A percentile compares a stretch with the other conserved stretches of the same genome.
These are phyloP conservation scores for Chrysomallon squamiferum DNA, from an alignment of 1,140 invertebrate species.

Conservation along the genomic window DNA sequence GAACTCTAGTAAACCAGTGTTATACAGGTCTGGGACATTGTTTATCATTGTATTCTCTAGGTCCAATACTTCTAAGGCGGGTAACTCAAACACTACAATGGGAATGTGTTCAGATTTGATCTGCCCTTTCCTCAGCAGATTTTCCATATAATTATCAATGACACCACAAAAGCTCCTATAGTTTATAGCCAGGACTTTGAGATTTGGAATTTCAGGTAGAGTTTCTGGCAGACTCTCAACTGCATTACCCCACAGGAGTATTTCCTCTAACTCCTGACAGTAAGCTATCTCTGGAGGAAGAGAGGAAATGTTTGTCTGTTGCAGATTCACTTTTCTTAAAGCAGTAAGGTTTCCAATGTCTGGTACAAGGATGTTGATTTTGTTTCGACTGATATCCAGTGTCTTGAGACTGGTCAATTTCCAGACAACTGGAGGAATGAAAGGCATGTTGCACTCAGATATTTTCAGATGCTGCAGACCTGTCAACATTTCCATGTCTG, in stretches of 20 bases:
- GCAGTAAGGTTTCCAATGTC: conserved; percentile 60
- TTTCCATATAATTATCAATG: conserved; percentile 58
- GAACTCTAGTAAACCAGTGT: conserved; percentile 50
- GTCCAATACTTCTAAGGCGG: conserved; percentile 54
- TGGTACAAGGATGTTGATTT: conserved; percentile 56
- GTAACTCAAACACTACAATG: conserved; percentile 60
- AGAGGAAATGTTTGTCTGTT: conserved; percentile 59
- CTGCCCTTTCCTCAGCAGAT: conserved; percentile 58
- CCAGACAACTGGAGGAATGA: conserved; percentile 61
- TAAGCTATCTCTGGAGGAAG: conserved; percentile 62
- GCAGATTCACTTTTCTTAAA: conserved; percentile 54
- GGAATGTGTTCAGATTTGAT: conserved; percentile 63
- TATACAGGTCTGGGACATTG: conserved; percentile 54
- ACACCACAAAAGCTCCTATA: conserved; percentile 56
- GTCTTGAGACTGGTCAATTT: conserved; percentile 39
- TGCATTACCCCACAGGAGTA: conserved; percentile 61
- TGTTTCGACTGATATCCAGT: conserved; percentile 59
- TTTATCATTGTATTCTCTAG: conserved; percentile 61
- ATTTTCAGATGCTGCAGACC: conserved; percentile 54
- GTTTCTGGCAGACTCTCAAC: conserved; percentile 62
- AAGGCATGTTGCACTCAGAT: conserved; percentile 61
- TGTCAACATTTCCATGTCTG: conserved; percentile 45
- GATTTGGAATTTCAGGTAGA: conserved; percentile 53
- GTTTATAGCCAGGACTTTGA: conserved; percentile 54
- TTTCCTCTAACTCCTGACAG: conserved; percentile 60